Evolutionary conservation across 1,140 invertebrate species (phyloP), one percentile per base, ranked within the genome.

Genomic region (Schlechtendalia chinensis): DNA sequence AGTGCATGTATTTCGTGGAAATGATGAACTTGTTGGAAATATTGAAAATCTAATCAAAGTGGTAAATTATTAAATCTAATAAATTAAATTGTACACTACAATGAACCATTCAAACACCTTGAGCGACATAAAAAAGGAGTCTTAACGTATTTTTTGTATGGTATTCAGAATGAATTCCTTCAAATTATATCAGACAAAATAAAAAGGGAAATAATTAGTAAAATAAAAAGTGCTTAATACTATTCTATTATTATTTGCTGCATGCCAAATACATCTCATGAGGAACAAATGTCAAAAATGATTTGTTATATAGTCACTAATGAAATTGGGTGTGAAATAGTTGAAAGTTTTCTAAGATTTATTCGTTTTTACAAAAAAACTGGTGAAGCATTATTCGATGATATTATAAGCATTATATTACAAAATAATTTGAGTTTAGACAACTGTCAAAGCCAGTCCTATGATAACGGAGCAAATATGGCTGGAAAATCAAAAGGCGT

Each of bases 241-340:
- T 45, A 67, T 63, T 63, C 61, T 29, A 27, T 63, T 19, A 1
- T 63, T 19, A 32, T 29, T 32, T 6, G 32, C n/a, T 67, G 63
- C 12, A 67, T 32, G 12, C 63, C 63, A 54, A 83, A 84, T 75
- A 67, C 65, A 17, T 29, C 74, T 27, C 59, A 81, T 19, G 61
- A 65, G 50, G 81, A 82, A 65, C 83, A 84, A 58, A n/a, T n/a
- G n/a, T n/a, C n/a, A n/a, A n/a, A n/a, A 67, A 58, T 22, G 19
- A 58, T 58, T 22, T n/a, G 5, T 58, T 58, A 58, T 58, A n/a
- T 58, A 58, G 54, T 58, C n/a, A 22, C n/a, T 22, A 58, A 58
- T 58, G 54, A 58, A 58, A 22, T 22, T 5, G n/a, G 54, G 19
- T 24, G 54, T 58, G n/a, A 22, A 58, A 58, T 58, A 58, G 54